Percentiles rank a stretch among this genome's conserved stretches.
phyloP scores from a whole-genome alignment of 2,888 invertebrate species.

The Agriopis aurantiaria region DNA sequence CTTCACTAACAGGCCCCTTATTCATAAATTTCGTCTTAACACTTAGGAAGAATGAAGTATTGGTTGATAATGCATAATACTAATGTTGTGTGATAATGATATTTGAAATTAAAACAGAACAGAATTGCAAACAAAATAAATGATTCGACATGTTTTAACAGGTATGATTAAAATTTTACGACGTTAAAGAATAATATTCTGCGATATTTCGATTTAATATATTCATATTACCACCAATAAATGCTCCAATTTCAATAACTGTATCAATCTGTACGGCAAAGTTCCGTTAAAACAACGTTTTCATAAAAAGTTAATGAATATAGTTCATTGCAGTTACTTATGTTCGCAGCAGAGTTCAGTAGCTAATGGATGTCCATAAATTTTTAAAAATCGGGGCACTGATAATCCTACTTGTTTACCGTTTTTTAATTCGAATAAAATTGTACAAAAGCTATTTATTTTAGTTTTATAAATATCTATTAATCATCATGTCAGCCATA shows the following conservation, averaged over 20 bases:
- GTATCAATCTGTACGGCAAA: neutral
- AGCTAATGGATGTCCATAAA: neutral
- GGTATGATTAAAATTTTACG: slow-evolving; percentile 12
- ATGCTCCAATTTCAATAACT: slow-evolving; percentile 2
- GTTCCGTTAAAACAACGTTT: slow-evolving; percentile 14
- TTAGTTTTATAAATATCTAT: too few species aligned
- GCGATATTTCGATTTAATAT: slow-evolving; percentile 6
- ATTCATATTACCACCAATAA: slow-evolving; percentile 1
- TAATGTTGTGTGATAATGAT: too few species aligned
- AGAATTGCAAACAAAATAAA: neutral
- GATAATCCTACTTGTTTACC: neutral
- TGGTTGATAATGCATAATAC: too few species aligned
- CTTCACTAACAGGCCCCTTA: neutral
- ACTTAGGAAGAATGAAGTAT: too few species aligned
- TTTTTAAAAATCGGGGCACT: neutral
- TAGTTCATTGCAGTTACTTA: slow-evolving; percentile 1
- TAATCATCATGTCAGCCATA: too few species aligned
- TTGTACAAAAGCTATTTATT: too few species aligned
- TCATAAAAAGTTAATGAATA: slow-evolving; percentile 4
- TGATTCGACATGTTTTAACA: neutral
- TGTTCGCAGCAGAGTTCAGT: slow-evolving; percentile 46
- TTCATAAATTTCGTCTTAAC: too few species aligned
- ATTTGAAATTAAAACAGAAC: too few species aligned
- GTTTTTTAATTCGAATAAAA: too few species aligned
- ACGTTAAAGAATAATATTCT: neutral